Base-by-base conservation (phyloP, 2,113 vertebrate species). In the Axis porcinus region DNA sequence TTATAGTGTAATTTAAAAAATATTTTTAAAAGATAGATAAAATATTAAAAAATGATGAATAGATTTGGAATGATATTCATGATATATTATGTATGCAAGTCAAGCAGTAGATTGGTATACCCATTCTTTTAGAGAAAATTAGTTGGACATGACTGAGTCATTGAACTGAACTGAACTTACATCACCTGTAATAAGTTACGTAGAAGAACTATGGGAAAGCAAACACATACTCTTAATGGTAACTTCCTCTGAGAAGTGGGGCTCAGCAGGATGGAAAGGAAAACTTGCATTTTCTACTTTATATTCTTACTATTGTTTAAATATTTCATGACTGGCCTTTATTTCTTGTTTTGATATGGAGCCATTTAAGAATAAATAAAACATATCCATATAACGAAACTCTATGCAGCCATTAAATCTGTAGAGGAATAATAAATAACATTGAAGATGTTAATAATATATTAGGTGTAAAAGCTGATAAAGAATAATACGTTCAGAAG, bases 351-450 rank as follows among this genome's bases (percentile, higher is more conserved):
- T 96, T 82, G 93, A 88, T 88, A 92, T 57, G 52, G 82, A 97
- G 90, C 62, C 30, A 9, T 45, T 97, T 91, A 87, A 97, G 85
- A 95, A 95, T 97, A 94, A 96, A 91, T 93, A 94, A 97, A 97
- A 94, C 74, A 81, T 91, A 92, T 0, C 95, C 45, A 45, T 64
- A 70, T 94, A 86, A 96, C 89, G 91, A 96, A 98, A 96, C 23
- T 9, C 78, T 45, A n/a, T n/a, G 64, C 30, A 33, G 79, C 89
- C 30, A 54, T 93, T 95, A 94, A 83, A 92, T 94, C 60, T 93
- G 78, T 85, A 87, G 94, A 86, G 82, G 3, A 95, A 95, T 28
- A 87, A 93, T 67, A 94, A 97, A 82, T 91, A 78, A 54, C 55
- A 89, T 30, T 91, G 78, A 83, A 93, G 74, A 58, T 84, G 47